Conservation (phyloP, 2,113 vertebrate species). For the Colossoma macropomum region DNA sequence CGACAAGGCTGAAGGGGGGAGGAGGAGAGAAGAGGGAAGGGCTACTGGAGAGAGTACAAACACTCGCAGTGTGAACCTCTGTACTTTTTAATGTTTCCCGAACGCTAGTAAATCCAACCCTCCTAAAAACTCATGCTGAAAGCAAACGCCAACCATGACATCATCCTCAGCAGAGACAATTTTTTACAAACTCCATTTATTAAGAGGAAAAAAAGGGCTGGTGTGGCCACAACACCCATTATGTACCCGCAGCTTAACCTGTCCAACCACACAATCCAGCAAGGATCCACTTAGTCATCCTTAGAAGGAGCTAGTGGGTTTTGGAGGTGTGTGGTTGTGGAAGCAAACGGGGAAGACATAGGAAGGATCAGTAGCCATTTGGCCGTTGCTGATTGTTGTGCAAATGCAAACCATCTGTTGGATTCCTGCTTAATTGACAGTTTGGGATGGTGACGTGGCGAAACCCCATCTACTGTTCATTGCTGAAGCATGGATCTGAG, state of each 20-base stretch:
- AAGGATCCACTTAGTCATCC: conserved; percentile 54
- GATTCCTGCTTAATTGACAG: conserved; percentile 47
- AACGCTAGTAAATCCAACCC: conserved; percentile 74
- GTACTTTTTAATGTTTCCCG: conserved; percentile 72
- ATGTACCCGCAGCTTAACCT: conserved; percentile 51
- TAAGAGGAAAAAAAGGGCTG: conserved; percentile 46
- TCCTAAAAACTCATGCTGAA: conserved; percentile 67
- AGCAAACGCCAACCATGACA: conserved; percentile 72
- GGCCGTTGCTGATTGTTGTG: conserved; percentile 38
- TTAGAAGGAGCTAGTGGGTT: conserved; percentile 28
- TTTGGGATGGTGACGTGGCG: conserved; percentile 39
- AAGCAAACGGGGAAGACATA: neutral
- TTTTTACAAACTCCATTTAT: conserved; percentile 59
- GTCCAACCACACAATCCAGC: conserved; percentile 27
- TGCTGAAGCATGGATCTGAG: conserved; percentile 36
- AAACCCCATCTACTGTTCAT: conserved; percentile 17
- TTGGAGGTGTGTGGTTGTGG: neutral
- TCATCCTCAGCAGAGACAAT: conserved; percentile 64
- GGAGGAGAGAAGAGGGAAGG: conserved; percentile 38
- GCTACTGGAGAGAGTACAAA: conserved; percentile 62
- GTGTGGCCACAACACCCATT: conserved; percentile 61
- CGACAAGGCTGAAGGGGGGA: conserved; percentile 32
- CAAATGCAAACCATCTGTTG: conserved; percentile 57
- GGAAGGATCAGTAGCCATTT: conserved; percentile 43
- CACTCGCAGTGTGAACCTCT: conserved; percentile 68